Evolutionary conservation across 2,113 vertebrate genomes (phyloP).

Genomic region (Climacteris rufus): DNA sequence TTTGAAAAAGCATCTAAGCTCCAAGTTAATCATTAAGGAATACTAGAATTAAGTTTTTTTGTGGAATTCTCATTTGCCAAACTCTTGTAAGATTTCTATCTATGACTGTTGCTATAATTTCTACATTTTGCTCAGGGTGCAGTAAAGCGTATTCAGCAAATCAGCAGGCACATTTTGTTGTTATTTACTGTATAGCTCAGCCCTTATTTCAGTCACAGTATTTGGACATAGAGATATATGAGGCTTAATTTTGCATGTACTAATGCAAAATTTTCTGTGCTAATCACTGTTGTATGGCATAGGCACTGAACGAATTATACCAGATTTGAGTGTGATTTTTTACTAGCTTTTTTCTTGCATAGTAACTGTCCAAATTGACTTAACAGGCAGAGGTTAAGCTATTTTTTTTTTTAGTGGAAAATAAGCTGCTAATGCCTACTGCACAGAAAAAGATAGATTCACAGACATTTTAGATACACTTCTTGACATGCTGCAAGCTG

Average conservation of each 20-base stretch:
- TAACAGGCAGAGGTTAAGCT: neutral
- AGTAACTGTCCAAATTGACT: neutral
- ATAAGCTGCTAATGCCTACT: neutral
- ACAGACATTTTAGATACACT: neutral
- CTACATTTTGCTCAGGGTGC: accelerated
- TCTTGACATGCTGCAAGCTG: neutral
- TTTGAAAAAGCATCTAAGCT: neutral
- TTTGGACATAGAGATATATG: neutral
- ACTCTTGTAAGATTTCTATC: neutral
- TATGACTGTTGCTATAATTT: neutral
- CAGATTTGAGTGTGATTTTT: neutral
- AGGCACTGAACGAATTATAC: neutral
- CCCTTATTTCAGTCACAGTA: neutral
- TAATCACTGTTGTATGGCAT: neutral
- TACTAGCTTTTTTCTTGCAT: neutral
- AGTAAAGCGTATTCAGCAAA: neutral
- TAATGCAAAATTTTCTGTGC: neutral
- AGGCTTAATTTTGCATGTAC: neutral
- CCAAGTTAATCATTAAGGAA: neutral
- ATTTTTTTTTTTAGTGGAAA: neutral
- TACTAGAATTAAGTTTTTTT: neutral
- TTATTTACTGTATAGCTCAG: neutral
- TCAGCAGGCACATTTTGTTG: neutral
- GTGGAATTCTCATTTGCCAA: neutral
- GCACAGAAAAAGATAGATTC: neutral